phyloP scores from a whole-genome alignment of 2,797 vertebrate species.

The Paramormyrops hopkinsi region DNA sequence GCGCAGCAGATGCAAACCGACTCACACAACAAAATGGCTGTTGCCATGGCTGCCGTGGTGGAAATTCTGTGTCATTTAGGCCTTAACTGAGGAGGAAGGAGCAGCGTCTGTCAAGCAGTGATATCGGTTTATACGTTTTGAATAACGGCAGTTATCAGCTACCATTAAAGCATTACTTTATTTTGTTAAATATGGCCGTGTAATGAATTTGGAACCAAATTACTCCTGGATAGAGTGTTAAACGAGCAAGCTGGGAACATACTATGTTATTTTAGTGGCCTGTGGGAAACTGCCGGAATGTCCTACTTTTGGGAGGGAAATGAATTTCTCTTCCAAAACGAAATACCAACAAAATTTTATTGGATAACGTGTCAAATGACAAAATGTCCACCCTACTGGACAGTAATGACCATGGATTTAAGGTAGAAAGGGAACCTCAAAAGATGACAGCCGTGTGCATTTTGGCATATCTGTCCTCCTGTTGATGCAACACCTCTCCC shows the following conservation, averaged over 20 bases:
- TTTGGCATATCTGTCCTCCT: neutral
- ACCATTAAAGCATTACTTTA: neutral
- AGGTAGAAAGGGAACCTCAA: neutral
- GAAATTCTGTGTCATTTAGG: neutral
- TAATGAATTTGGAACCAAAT: neutral
- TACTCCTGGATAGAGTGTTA: neutral
- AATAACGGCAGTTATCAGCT: neutral
- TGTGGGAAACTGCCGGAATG: neutral
- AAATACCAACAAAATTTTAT: neutral
- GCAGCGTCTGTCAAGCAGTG: neutral
- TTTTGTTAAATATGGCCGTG: neutral
- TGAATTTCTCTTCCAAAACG: neutral
- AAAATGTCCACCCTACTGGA: neutral
- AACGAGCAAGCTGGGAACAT: neutral
- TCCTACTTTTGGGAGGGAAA: neutral
- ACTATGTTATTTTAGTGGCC: neutral
- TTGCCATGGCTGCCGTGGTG: neutral
- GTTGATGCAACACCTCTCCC: neutral
- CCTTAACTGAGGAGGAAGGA: neutral
- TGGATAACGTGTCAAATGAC: neutral
- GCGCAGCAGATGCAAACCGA: neutral
- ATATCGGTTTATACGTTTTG: neutral
- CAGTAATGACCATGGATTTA: neutral
- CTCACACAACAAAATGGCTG: neutral
- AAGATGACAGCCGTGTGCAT: neutral